Base-by-base conservation (phyloP, 2,888 invertebrate species). In the Oxyteleia sp. region DNA sequence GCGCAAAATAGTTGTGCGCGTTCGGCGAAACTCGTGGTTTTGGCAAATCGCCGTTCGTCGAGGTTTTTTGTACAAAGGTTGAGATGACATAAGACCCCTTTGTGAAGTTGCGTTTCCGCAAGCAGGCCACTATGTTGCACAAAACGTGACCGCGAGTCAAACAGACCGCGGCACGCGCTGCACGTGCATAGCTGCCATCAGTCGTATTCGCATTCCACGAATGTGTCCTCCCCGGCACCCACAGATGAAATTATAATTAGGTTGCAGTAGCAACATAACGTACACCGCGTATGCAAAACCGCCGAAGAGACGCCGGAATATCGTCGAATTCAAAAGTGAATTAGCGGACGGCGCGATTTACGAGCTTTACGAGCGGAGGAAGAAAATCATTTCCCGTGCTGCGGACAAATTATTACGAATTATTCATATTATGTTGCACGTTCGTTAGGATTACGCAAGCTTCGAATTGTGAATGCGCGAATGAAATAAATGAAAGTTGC, bases 141-240 rank as follows among this genome's bases (percentile, higher is more conserved):
- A 85, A 88, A 87, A 92, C 92, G 92, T 92, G 92, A 92, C 92
- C 88, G 86, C 88, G 85, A 86, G 87, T 86, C 89, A 90, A 92
- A 91, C 92, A 89, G 82, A 86, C 84, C 80, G 71, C 82, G 88
- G 87, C 88, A 88, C 88, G 90, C 87, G 88, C 86, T 87, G 87
- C 89, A 89, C 90, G 90, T 89, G 90, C 84, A 78, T 38, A 59
- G 26, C 49, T 43, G 66, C 71, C 71, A 68, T 72, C 53, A 47
- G 63, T 69, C 80, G 59, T 59, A 64, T 61, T 72, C 82, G 81
- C 80, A 66, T 79, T 75, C 79, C 61, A 59, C 79, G 75, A 84
- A 83, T 66, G 84, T 35, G 78, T 71, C 75, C 84, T 82, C 83
- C 74, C 66, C 63, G 68, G 49, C 64, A 86, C 84, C 87, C 86